These are phyloP conservation scores for Bagarius yarrelli DNA, from an alignment of 2,113 vertebrate genomes.

Conservation along the genomic window DNA sequence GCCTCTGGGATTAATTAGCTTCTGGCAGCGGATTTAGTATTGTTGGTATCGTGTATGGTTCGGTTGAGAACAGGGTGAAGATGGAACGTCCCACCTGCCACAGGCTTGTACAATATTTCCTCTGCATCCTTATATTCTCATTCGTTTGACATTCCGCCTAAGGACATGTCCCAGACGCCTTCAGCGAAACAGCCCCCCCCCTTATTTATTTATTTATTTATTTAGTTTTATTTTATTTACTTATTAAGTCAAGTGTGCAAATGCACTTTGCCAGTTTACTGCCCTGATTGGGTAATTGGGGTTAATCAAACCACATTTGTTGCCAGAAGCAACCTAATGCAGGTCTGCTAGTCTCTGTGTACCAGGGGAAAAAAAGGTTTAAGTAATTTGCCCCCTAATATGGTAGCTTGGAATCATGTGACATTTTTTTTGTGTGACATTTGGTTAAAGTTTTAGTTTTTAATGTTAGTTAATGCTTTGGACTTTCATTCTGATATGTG, in stretches of 20 bases:
- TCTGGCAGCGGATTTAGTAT: neutral
- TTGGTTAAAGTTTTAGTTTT: slow-evolving; percentile 14
- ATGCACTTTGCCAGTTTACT: slow-evolving; percentile 3
- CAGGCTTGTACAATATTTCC: neutral
- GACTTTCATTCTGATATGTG: neutral
- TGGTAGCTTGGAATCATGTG: neutral
- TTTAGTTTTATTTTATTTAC: too few species aligned
- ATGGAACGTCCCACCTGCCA: neutral
- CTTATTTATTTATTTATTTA: too few species aligned
- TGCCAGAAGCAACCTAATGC: neutral
- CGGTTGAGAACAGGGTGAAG: slow-evolving; percentile 4
- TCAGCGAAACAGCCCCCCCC: too few species aligned
- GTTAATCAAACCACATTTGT: slow-evolving; percentile 21
- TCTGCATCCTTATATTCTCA: neutral
- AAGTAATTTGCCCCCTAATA: neutral
- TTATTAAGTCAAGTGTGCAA: slow-evolving; percentile 17
- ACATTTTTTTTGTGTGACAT: slow-evolving; percentile 8
- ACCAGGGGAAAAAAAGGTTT: neutral
- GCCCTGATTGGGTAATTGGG: slow-evolving; percentile 24
- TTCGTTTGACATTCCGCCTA: neutral
- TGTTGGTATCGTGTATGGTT: slow-evolving; percentile 4
- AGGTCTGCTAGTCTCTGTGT: neutral
- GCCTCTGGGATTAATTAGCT: slow-evolving; percentile 15
- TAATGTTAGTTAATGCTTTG: neutral
- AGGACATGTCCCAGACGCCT: neutral